Conservation (phyloP, 2,888 invertebrate species). For the Cephonodes hylas region DNA sequence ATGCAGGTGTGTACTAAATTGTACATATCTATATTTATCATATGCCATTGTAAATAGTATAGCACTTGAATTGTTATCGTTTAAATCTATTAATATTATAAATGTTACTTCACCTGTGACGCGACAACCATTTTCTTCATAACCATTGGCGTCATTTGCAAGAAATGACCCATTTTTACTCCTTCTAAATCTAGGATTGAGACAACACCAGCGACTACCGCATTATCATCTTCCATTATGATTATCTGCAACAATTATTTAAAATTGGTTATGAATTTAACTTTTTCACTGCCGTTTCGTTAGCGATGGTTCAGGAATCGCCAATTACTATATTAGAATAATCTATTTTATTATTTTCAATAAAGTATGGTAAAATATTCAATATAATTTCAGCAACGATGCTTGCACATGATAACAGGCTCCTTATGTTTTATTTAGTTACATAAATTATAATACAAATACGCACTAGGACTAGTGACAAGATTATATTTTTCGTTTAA, state of each 20-base stretch:
- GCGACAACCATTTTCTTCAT: constrained; percentile 74
- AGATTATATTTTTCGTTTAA: too few relatives aligned
- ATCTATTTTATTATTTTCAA: too few relatives aligned
- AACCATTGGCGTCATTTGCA: constrained; percentile 73
- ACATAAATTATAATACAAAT: not conserved
- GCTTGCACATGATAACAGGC: too few relatives aligned
- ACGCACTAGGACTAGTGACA: too few relatives aligned
- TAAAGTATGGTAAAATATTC: too few relatives aligned
- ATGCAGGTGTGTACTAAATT: too few relatives aligned
- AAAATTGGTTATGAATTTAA: not conserved
- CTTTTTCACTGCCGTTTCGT: too few relatives aligned
- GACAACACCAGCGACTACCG: constrained; percentile 64
- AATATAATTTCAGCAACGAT: too few relatives aligned
- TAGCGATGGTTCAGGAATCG: too few relatives aligned
- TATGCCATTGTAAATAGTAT: not conserved
- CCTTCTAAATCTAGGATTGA: constrained; percentile 75
- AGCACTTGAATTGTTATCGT: not conserved
- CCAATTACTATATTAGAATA: too few relatives aligned
- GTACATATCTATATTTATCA: too few relatives aligned
- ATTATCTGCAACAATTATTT: constrained; percentile 49
- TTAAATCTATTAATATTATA: not conserved
- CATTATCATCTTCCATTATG: constrained; percentile 76
- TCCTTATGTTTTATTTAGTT: too few relatives aligned
- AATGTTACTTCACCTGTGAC: constrained; percentile 49
- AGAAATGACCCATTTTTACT: constrained; percentile 71